Evolutionary conservation across 1,140 invertebrate species (phyloP), one percentile per base, ranked within the genome.

Genomic region (Ostrea edulis): DNA sequence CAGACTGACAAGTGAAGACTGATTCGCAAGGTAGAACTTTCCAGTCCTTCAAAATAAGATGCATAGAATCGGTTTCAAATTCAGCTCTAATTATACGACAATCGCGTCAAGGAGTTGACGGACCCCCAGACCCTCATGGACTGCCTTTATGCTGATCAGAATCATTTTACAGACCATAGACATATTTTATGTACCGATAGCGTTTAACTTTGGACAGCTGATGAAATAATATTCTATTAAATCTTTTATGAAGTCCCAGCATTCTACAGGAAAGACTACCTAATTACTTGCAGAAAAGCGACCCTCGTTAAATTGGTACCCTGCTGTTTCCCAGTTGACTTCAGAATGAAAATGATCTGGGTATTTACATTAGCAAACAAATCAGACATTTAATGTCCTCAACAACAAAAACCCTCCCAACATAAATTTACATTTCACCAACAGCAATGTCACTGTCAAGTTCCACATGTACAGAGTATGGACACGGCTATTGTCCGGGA

Each of bases 41-140:
- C 84, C 54, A 87, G 87, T 87, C 14, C 65, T 84, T 85, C 85
- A 85, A 89, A 89, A 89, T 87, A 81, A 87, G 71, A 68, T 85
- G 86, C 82, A 89, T 87, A 89, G 86, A 89, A 89, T 84, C 82
- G 86, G 88, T 86, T 71, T 89, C 86, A 77, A 52, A 83, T 89
- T 83, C 51, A 51, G 35, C 88, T 83, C 44, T 89, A 87, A 89
- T 89, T 71, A 89, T 85, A 89, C 20, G 71, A 55, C 29, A 77
- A 51, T 54, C 71, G 53, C 88, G 84, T 89, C 86, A 89, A 68
- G 29, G 25, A 77, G 29, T 22, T 84, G 53, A 84, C 44, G 62
- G 58, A 85, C n/a, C 35, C 51, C 25, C 12, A 81, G 82, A 81
- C 83, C 85, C 82, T 89, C 58, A 68, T 77, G 83, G 86, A 62